phyloP scores from a whole-genome alignment of 2,888 invertebrate species.

The Eupithecia centaureata region DNA sequence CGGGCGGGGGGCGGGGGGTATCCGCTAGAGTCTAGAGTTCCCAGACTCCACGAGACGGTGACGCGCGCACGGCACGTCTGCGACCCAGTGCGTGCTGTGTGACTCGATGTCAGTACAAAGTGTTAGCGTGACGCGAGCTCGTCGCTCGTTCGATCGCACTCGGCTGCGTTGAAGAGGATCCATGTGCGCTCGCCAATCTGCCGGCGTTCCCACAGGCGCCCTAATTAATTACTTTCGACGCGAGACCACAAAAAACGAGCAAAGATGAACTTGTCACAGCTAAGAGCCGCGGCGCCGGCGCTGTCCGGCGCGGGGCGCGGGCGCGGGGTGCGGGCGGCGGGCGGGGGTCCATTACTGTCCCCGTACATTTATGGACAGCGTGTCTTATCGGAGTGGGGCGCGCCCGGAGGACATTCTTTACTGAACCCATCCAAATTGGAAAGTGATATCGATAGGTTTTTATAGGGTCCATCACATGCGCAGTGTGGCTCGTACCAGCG shows the following conservation, averaged over 20 bases:
- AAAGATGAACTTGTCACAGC: conserved; percentile 63
- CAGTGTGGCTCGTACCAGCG: too few relatives aligned
- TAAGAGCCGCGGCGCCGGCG: conserved; percentile 78
- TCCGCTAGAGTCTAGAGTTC: too few relatives aligned
- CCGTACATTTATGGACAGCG: conserved; percentile 31
- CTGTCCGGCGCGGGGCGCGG: conserved; percentile 35
- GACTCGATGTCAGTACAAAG: too few relatives aligned
- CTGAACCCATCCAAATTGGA: conserved; percentile 4
- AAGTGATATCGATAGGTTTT: conserved; percentile 16
- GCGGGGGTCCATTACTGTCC: conserved; percentile 56
- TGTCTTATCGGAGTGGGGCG: conserved; percentile 27
- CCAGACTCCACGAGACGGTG: background rate
- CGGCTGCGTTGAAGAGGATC: conserved; percentile 3
- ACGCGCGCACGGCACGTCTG: background rate
- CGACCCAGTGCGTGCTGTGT: too few relatives aligned
- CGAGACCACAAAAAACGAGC: conserved; percentile 67
- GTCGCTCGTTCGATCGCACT: background rate
- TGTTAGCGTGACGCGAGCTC: background rate
- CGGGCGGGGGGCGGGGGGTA: background rate
- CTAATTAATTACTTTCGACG: conserved; percentile 78
- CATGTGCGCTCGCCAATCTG: conserved; percentile 53
- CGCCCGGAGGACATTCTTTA: conserved; percentile 9
- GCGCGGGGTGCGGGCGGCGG: conserved; percentile 25
- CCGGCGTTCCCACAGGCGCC: conserved; percentile 61
- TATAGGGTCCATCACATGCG: conserved; percentile 2